phyloP scores from a whole-genome alignment of 2,113 vertebrate species.

The Toxostoma redivivum region DNA sequence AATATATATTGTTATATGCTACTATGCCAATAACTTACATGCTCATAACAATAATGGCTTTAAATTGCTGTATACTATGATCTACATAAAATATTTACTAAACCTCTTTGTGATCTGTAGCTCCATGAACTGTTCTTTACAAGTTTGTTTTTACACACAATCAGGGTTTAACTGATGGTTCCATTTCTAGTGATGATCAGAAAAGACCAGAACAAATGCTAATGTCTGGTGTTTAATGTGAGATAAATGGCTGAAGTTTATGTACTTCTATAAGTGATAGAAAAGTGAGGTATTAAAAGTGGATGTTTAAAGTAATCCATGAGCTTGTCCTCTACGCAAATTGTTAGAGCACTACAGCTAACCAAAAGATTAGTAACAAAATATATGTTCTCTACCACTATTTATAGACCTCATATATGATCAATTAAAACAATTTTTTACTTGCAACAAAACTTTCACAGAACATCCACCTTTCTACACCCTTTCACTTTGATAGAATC shows the following conservation, averaged over 20 bases:
- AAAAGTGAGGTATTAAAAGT: not conserved
- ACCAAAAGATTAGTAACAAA: not conserved
- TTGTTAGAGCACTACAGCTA: not conserved
- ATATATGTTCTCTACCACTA: not conserved
- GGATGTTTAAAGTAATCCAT: not conserved
- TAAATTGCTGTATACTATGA: not conserved
- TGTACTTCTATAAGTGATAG: not conserved
- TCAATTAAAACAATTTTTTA: not conserved
- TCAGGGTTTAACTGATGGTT: not conserved
- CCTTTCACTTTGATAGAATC: not conserved
- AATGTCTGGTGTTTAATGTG: not conserved
- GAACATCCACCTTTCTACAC: not conserved
- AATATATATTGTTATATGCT: not conserved
- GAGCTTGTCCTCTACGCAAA: not conserved
- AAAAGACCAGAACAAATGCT: not conserved
- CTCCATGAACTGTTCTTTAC: not conserved
- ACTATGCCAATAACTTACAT: not conserved
- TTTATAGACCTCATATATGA: not conserved
- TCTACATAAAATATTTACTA: not conserved
- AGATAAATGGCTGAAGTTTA: not conserved
- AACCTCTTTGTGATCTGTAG: not conserved
- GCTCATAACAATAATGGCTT: not conserved
- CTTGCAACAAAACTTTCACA: not conserved
- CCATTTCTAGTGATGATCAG: not conserved
- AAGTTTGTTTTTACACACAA: not conserved